Evolutionary conservation across 1,140 invertebrate genomes (phyloP).

Genomic region (Sinella curviseta): DNA sequence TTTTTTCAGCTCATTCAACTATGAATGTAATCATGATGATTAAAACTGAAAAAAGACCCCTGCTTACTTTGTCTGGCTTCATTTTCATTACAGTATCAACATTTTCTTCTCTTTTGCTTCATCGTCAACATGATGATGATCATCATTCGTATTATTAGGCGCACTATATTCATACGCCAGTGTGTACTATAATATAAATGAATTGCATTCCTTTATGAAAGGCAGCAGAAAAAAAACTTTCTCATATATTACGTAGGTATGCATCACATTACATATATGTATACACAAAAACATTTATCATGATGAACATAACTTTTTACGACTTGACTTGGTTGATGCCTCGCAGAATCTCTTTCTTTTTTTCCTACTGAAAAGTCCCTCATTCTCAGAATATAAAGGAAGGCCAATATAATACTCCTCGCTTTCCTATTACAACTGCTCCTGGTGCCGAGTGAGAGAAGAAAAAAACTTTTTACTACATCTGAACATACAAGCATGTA

Average conservation of each 20-base stretch:
- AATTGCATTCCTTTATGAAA: no score
- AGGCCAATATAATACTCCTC: background rate
- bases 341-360: background rate
- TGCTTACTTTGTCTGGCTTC: background rate
- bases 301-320: slow-evolving; percentile 17
- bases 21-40: background rate
- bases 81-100: background rate
- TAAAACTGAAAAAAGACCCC: background rate
- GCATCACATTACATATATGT: no score
- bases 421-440: background rate
- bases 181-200: no score
- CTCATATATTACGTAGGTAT: background rate
- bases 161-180: no score
- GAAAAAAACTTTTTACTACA: background rate
- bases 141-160: no score
- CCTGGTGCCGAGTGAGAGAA: background rate
- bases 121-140: no score
- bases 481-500: background rate
- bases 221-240: background rate
- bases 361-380: background rate
- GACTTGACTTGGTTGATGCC: slow-evolving; percentile 10
- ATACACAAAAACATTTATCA: background rate
- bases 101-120: no score
- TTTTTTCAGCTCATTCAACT: background rate
- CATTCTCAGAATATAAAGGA: background rate